Evolutionary conservation across 2,888 invertebrate species (phyloP), one percentile per base, ranked within the genome.

Genomic region (Drosophila ustulata): DNA sequence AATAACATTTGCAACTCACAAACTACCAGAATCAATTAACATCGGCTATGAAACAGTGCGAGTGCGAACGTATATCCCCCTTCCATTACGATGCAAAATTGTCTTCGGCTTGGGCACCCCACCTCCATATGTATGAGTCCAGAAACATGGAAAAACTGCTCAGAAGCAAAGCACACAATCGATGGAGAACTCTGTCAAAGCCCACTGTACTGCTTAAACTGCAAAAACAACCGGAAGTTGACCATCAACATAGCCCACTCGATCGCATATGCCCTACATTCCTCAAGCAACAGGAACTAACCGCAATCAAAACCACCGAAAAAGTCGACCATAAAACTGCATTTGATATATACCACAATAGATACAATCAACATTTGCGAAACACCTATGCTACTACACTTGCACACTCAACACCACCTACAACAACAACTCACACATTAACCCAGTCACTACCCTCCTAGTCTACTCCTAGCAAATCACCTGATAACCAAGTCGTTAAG

Each of bases 41-140:
- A 43, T 45, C 9, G 37, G 41, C 23, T 53, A 50, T 9, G 26
- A 57, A 41, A 39, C 25, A 2, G 52, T 56, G 0, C 34, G 41
- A 1, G 53, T 63, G 4, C 32, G 62, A 4, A 57, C 62, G 7
- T 67, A 65, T n/a, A 61, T 56, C 23, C 69, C 65, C 7, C 49
- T 62, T 3, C 69, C 69, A 13, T 39, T 69, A 3, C 55, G 62
- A 32, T 66, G 57, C 61, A 66, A 25, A 72, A 52, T 18, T 72
- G 72, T 34, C 49, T 59, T 11, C 66, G 62, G n/a, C 66, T 73
- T 55, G 18, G 18, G 18, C 18, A 18, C 18, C 18, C 18, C 18
- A 18, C 18, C 18, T 18, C 2, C 18, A 18, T 18, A 18, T 18
- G 66, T 9, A 32, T 18, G 5, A 30, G 32, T 9, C 18, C 32